Percentiles rank a stretch among this genome's conserved stretches.
Evolutionary conservation across 1,140 invertebrate species (phyloP).

Genomic region (Dinoponera quadriceps): DNA sequence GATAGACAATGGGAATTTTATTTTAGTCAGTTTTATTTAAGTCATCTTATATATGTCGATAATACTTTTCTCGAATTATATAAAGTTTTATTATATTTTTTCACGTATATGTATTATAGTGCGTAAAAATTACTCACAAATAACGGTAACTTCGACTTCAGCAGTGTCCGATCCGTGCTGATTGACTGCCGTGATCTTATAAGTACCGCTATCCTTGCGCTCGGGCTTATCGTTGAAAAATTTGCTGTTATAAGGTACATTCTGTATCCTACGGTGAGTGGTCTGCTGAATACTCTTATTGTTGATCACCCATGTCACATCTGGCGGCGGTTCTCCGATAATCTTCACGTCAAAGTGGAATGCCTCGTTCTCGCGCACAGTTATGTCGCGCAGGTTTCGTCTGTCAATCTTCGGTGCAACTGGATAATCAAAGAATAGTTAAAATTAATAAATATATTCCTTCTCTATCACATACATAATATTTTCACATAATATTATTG

Average conservation of each 20-base stretch:
- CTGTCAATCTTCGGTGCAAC: conserved; percentile 97
- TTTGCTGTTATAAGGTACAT: conserved; percentile 95
- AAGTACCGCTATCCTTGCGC: conserved; percentile 94
- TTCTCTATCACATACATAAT: neutral
- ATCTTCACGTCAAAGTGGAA: conserved; percentile 94
- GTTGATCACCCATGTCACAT: conserved; percentile 90
- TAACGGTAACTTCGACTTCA: conserved; percentile 96
- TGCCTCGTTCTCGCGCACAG: conserved; percentile 93
- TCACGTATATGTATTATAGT: neutral
- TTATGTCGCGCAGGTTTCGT: conserved; percentile 91
- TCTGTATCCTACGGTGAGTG: conserved; percentile 89
- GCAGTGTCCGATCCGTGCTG: conserved; percentile 95
- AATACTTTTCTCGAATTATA: conserved; percentile 13
- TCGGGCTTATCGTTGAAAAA: conserved; percentile 93
- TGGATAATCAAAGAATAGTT: conserved; percentile 80
- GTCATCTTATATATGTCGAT: conserved; percentile 1
- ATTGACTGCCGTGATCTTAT: conserved; percentile 94
- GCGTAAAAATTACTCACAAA: conserved; percentile 88
- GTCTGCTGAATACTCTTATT: conserved; percentile 87
- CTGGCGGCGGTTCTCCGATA: conserved; percentile 93
- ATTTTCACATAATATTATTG: neutral
- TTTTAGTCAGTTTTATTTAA: conserved; percentile 22
- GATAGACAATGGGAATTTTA: conserved; percentile 1
- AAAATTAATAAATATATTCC: neutral
- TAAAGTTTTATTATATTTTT: conserved; percentile 8